Evolutionary conservation across 1,140 invertebrate species (phyloP).

Genomic region (Coboldia fuscipes): DNA sequence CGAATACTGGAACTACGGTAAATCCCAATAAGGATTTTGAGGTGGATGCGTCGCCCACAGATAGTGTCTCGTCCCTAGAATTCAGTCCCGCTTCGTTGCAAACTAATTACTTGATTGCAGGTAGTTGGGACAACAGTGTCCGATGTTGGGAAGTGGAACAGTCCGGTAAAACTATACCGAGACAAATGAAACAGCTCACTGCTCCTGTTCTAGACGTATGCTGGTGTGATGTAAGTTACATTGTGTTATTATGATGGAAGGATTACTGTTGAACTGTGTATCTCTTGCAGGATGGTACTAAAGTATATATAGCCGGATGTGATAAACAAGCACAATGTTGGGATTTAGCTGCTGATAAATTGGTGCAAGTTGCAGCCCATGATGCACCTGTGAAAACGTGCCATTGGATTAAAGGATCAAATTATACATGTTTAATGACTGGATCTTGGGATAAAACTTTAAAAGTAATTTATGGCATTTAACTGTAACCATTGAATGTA

Average conservation of each 20-base stretch:
- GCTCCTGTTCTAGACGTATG: conserved; percentile 87
- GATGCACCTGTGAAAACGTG: conserved; percentile 93
- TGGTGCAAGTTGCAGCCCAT: conserved; percentile 84
- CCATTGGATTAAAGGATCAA: conserved; percentile 90
- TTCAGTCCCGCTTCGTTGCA: conserved; percentile 76
- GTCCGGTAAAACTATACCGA: conserved; percentile 83
- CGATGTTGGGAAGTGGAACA: conserved; percentile 94
- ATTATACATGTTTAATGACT: conserved; percentile 95
- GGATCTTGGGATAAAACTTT: conserved; percentile 98
- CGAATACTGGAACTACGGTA: conserved; percentile 20
- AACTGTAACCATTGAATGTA: too few relatives aligned
- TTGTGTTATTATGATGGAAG: not conserved
- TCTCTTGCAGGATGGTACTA: conserved; percentile 60
- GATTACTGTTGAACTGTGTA: conserved; percentile 5
- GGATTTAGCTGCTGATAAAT: conserved; percentile 91
- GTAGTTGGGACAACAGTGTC: conserved; percentile 93
- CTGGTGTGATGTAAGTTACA: conserved; percentile 73
- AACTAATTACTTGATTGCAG: conserved; percentile 84
- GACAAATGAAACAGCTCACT: conserved; percentile 88
- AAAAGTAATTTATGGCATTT: conserved; percentile 54
- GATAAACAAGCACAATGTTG: conserved; percentile 98
- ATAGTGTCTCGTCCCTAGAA: conserved; percentile 79
- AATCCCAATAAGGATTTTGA: conserved; percentile 90
- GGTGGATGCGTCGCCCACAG: conserved; percentile 84
- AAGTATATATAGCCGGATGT: conserved; percentile 93